phyloP scores from a whole-genome alignment of 2,113 vertebrate species.

The Notothenia rossii region DNA sequence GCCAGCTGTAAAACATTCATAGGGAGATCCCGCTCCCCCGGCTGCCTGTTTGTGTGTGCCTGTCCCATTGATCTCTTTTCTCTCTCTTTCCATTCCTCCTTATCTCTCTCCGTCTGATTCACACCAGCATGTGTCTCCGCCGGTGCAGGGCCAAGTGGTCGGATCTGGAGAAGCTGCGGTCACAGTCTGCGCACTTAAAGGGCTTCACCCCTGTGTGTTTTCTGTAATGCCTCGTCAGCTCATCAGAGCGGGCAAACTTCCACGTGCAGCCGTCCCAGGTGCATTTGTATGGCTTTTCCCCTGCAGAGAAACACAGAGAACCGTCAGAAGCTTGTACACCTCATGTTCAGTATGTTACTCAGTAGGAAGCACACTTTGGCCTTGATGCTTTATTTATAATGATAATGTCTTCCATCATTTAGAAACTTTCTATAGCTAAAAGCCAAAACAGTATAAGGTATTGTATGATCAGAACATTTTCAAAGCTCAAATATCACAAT shows the following conservation, averaged over 20 bases:
- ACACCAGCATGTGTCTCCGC: slow-evolving; percentile 98
- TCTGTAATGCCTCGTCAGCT: slow-evolving; percentile 98
- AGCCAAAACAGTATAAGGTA: neutral
- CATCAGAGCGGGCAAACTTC: slow-evolving; percentile 99
- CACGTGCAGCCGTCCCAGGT: slow-evolving; percentile 99
- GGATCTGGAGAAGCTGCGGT: slow-evolving; percentile 98
- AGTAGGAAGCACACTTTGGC: neutral
- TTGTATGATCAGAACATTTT: no score
- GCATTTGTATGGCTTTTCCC: slow-evolving; percentile 99
- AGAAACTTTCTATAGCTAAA: neutral
- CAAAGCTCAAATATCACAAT: no score
- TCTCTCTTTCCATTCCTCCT: slow-evolving; percentile 53
- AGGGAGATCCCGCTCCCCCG: slow-evolving; percentile 80
- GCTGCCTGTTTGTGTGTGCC: slow-evolving; percentile 48
- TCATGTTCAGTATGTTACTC: neutral
- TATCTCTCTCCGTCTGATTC: slow-evolving; percentile 81
- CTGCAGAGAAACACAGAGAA: slow-evolving; percentile 80
- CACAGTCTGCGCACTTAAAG: slow-evolving; percentile 99
- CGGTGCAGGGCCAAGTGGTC: slow-evolving; percentile 99
- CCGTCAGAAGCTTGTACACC: neutral
- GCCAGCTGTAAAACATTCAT: slow-evolving; percentile 81
- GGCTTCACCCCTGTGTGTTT: slow-evolving; percentile 99
- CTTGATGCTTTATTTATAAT: neutral
- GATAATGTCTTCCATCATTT: neutral
- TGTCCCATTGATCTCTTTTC: slow-evolving; percentile 60